Conservation (phyloP, 2,113 vertebrate species). For the Lepisosteus oculatus region DNA sequence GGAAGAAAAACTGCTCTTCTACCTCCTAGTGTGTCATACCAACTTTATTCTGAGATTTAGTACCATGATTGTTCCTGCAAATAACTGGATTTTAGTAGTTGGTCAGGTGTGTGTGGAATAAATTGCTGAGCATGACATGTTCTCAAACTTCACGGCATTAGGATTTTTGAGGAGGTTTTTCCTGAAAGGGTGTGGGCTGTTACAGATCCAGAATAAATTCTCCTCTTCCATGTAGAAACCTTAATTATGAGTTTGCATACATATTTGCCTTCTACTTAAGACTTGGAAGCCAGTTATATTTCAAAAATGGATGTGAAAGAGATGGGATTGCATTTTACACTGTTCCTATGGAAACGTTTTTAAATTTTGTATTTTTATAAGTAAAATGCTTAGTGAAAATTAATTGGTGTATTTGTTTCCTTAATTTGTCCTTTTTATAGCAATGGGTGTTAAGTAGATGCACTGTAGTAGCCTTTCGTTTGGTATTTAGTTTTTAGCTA, state of each 20-base stretch:
- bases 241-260: conserved; percentile 38
- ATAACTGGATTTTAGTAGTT: no score
- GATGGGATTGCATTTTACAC: conserved; percentile 83
- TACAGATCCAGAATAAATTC: conserved; percentile 43
- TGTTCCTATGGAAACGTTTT: conserved; percentile 98
- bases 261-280: conserved; percentile 39
- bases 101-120: no score
- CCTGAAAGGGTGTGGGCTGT: conserved; percentile 33
- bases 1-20: no score
- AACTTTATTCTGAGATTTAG: no score
- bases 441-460: no score
- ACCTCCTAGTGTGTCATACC: no score
- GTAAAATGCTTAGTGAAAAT: conserved; percentile 49
- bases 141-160: no score
- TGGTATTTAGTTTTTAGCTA: no score
- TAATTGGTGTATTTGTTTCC: background rate
- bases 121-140: no score
- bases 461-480: no score
- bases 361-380: conserved; percentile 70
- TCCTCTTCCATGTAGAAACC: conserved; percentile 42
- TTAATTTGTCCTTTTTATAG: background rate
- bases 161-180: conserved; percentile 45
- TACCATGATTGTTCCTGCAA: no score
- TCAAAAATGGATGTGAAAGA: conserved; percentile 70
- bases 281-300: conserved; percentile 52